These are phyloP conservation scores for Drosophila persimilis DNA, from an alignment of 1,140 invertebrate genomes.

Conservation along the genomic window DNA sequence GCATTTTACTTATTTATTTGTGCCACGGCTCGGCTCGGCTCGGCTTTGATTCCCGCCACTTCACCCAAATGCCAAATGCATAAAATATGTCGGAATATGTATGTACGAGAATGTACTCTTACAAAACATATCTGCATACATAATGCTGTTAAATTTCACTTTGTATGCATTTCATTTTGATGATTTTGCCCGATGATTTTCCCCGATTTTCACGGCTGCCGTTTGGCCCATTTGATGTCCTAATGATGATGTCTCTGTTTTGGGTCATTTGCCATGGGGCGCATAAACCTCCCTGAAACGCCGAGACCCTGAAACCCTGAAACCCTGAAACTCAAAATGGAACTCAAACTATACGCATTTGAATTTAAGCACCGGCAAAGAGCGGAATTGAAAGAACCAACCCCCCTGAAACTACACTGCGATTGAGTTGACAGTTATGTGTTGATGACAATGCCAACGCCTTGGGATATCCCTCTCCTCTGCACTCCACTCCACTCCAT, in stretches of 20 bases:
- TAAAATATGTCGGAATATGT: conserved; percentile 62
- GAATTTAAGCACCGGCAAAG: conserved; percentile 14
- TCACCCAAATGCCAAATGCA: conserved; percentile 71
- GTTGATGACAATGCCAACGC: conserved; percentile 41
- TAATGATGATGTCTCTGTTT: conserved; percentile 71
- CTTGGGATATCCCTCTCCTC: conserved; percentile 9
- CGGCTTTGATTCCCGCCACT: conserved; percentile 61
- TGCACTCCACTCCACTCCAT: background rate
- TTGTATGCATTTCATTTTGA: conserved; percentile 67
- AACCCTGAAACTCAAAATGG: too few relatives aligned
- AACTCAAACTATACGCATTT: background rate
- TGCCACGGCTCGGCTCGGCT: conserved; percentile 22
- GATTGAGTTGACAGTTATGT: conserved; percentile 41
- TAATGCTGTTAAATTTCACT: conserved; percentile 44
- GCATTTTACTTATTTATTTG: conserved; percentile 62
- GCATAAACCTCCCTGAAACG: conserved; percentile 25
- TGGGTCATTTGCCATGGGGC: conserved; percentile 59
- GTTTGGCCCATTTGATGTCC: conserved; percentile 39
- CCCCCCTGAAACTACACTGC: conserved; percentile 5
- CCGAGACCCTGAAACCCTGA: too few relatives aligned
- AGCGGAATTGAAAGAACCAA: conserved; percentile 7
- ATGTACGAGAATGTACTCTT: background rate
- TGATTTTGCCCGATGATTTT: conserved; percentile 25
- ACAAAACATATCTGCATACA: conserved; percentile 9
- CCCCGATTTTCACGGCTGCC: conserved; percentile 41